A percentile compares a stretch with the other conserved stretches of the same genome.
phyloP scores from a whole-genome alignment of 1,140 invertebrate genomes.

The Armadillidium nasatum region DNA sequence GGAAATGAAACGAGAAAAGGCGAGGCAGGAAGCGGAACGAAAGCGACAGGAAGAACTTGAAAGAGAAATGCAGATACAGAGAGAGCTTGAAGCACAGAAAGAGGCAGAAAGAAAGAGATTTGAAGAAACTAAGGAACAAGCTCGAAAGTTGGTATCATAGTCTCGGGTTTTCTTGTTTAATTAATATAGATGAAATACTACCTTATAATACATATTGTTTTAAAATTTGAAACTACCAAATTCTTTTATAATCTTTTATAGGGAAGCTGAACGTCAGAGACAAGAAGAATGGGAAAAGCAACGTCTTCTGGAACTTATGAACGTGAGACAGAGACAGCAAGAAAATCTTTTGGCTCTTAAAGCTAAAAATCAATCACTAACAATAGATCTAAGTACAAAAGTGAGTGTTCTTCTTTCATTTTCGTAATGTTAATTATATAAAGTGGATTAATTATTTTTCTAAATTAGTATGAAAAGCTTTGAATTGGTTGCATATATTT shows the following conservation, averaged over 20 bases:
- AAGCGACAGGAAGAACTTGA: constrained; percentile 65
- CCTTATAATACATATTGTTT: neutral
- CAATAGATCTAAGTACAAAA: constrained; percentile 71
- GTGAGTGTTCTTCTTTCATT: constrained; percentile 50
- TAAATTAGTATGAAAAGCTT: too few relatives aligned
- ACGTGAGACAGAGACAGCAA: constrained; percentile 78
- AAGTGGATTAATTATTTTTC: too few relatives aligned
- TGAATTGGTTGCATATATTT: too few relatives aligned
- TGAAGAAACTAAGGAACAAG: constrained; percentile 73
- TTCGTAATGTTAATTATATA: too few relatives aligned
- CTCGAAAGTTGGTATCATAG: constrained; percentile 56
- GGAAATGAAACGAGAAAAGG: constrained; percentile 41
- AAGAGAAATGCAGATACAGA: constrained; percentile 72
- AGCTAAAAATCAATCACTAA: constrained; percentile 79
- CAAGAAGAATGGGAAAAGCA: constrained; percentile 95
- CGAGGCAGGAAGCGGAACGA: constrained; percentile 60
- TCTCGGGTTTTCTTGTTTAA: constrained; percentile 32
- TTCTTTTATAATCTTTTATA: constrained; percentile 21
- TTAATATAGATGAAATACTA: neutral
- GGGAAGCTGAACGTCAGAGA: constrained; percentile 76
- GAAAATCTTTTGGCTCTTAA: constrained; percentile 83
- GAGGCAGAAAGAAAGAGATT: constrained; percentile 66
- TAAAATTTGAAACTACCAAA: neutral
- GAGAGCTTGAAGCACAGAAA: constrained; percentile 68
- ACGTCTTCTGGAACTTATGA: constrained; percentile 76